phyloP scores from a whole-genome alignment of 37 sponge, comb jelly and placozoan species.

The Oopsacas minuta region DNA sequence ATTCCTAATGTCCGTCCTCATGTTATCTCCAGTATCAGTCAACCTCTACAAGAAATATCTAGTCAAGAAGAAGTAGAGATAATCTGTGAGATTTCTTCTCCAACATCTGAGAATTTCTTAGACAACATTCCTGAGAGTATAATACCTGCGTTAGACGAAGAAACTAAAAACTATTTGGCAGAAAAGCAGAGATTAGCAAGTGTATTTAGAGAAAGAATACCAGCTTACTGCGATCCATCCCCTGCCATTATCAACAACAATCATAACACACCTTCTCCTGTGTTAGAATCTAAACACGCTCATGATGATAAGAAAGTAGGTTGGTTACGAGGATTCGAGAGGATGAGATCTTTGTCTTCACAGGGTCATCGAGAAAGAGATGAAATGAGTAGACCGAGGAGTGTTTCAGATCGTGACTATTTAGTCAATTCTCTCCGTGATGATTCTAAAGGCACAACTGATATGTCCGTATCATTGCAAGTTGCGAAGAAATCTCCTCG shows the following conservation, averaged over 20 bases:
- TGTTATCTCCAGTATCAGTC: constrained; percentile 8
- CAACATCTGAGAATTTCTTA: not conserved
- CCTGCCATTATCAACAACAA: not conserved
- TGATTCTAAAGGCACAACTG: not conserved
- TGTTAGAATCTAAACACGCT: not conserved
- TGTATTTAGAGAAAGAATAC: constrained; percentile 8
- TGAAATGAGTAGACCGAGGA: not conserved
- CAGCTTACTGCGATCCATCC: not conserved
- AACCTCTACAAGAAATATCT: not conserved
- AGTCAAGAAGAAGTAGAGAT: not conserved
- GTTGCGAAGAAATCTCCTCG: not conserved
- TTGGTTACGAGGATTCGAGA: not conserved
- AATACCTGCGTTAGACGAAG: not conserved
- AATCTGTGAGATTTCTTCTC: not conserved
- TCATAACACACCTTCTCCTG: not conserved
- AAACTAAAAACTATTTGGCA: not conserved
- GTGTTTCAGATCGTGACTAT: not conserved
- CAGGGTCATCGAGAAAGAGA: not conserved
- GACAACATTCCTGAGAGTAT: not conserved
- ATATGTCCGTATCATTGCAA: not conserved
- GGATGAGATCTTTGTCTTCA: not conserved
- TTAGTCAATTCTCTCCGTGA: not conserved
- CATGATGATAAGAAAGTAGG: constrained; percentile 2
- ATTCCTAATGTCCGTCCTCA: not conserved
- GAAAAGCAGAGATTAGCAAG: not conserved